These are phyloP conservation scores for Phylloscopus trochiloides DNA, from an alignment of 2,113 vertebrate genomes.

Conservation along the genomic window DNA sequence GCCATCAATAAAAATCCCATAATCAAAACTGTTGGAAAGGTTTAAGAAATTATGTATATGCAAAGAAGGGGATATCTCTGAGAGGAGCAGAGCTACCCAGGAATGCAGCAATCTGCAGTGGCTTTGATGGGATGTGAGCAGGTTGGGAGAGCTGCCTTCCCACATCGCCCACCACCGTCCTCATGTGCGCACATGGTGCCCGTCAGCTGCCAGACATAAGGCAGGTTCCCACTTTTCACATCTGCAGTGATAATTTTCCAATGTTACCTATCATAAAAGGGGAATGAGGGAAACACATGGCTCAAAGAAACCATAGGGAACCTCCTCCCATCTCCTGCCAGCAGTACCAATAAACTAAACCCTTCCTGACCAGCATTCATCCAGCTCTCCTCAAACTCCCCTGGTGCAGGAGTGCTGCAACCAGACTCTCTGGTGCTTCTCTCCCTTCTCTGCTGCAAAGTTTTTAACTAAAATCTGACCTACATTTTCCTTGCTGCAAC, in stretches of 20 bases:
- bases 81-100: not conserved
- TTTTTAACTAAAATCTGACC: not conserved
- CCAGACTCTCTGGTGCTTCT: not conserved
- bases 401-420: not conserved
- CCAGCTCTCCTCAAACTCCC: not conserved
- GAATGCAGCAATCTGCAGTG: not conserved
- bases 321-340: too few relatives aligned
- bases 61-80: not conserved
- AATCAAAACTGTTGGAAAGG: not conserved
- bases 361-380: not conserved
- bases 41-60: not conserved
- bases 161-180: accelerated
- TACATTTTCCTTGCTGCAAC: not conserved
- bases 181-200: accelerated
- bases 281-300: not conserved
- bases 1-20: not conserved
- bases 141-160: not conserved
- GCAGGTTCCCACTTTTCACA: not conserved
- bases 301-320: not conserved
- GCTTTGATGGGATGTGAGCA: not conserved
- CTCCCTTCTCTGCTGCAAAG: not conserved
- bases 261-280: not conserved
- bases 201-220: not conserved
- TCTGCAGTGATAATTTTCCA: not conserved
- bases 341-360: not conserved